These are phyloP conservation scores for Nyctereutes procyonoides DNA, from an alignment of 2,113 vertebrate genomes.

Conservation along the genomic window DNA sequence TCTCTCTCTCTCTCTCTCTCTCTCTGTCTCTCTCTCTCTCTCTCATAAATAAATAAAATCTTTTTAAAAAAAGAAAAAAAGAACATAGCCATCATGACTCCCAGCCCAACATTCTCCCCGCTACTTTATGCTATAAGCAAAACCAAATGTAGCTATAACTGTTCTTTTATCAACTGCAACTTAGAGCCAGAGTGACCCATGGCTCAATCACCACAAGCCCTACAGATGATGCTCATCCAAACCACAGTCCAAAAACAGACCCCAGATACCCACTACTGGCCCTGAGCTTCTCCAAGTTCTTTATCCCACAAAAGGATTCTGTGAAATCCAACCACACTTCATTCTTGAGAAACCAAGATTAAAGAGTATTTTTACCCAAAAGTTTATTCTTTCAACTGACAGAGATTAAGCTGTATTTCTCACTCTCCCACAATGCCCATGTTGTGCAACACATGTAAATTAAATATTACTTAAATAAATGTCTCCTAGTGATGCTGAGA, in stretches of 20 bases:
- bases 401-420: background rate
- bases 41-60: too few species aligned
- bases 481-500: background rate
- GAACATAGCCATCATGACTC: background rate
- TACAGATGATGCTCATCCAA: background rate
- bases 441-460: background rate
- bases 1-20: too few species aligned
- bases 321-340: background rate
- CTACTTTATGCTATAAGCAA: background rate
- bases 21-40: too few species aligned
- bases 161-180: background rate
- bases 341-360: background rate
- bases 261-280: background rate
- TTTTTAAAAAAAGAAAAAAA: too few species aligned
- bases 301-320: background rate
- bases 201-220: background rate
- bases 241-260: background rate
- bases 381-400: background rate
- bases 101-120: background rate
- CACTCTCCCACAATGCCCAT: background rate
- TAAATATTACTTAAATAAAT: conserved; percentile 30
- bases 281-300: background rate
- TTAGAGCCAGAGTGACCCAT: background rate
- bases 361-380: background rate
- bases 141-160: background rate